These are phyloP conservation scores for Callionymus lyra DNA, from an alignment of 2,113 vertebrate species.

Conservation along the genomic window DNA sequence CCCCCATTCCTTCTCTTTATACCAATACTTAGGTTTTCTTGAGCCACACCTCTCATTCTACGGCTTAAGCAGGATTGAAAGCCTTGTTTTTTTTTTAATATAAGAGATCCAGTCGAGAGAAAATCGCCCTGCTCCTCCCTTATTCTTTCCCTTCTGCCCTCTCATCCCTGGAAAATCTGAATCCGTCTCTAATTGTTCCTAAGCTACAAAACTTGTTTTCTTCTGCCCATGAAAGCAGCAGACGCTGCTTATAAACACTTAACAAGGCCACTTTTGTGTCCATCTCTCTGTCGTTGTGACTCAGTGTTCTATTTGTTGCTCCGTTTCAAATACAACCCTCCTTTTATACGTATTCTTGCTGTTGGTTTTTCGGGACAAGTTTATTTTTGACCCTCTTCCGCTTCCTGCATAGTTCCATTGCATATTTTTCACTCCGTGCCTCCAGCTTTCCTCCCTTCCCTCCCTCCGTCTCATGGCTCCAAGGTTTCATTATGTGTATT, in stretches of 20 bases:
- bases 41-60: constrained; percentile 15
- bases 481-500: constrained; percentile 46
- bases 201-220: constrained; percentile 42
- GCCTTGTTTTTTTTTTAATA: constrained; percentile 6
- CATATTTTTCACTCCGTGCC: constrained; percentile 13
- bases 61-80: too few species aligned
- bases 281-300: constrained; percentile 20
- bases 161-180: constrained; percentile 55
- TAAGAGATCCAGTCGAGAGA: constrained; percentile 18
- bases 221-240: constrained; percentile 49
- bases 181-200: constrained; percentile 46
- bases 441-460: constrained; percentile 12
- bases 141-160: constrained; percentile 11
- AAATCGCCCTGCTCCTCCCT: constrained; percentile 1
- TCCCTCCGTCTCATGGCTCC: constrained; percentile 17
- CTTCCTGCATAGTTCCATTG: neutral
- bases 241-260: constrained; percentile 63
- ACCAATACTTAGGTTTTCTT: too few species aligned
- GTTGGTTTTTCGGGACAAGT: neutral
- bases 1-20: too few species aligned
- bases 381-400: constrained; percentile 1
- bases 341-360: neutral
- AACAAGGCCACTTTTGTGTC: constrained; percentile 51
- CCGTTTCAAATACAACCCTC: constrained; percentile 8
- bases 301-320: constrained; percentile 16